phyloP scores from a whole-genome alignment of 2,888 invertebrate genomes.

The Aphidoletes aphidimyza region DNA sequence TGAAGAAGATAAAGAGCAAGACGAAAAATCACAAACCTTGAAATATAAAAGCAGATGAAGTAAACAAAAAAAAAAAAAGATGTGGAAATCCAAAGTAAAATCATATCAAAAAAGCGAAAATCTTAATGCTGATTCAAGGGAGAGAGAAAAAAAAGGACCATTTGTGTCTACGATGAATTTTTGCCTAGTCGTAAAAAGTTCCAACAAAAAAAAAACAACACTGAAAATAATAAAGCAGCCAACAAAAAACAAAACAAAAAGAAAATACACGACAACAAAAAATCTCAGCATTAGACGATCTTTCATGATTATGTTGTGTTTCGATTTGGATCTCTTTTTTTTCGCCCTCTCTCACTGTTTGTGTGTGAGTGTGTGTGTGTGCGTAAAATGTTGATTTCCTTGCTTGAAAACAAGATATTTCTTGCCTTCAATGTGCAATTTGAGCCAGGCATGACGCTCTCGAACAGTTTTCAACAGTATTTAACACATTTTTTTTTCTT shows the following conservation, averaged over 20 bases:
- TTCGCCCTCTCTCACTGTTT: neutral
- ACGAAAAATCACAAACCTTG: neutral
- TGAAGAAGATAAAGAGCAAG: no score
- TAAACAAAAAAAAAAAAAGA: neutral
- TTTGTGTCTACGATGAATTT: constrained; percentile 19
- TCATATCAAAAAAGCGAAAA: neutral
- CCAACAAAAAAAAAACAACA: neutral
- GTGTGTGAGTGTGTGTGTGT: neutral
- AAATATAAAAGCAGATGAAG: constrained; percentile 36
- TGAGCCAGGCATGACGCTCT: neutral
- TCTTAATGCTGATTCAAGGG: constrained; percentile 8
- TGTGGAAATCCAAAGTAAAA: constrained; percentile 20
- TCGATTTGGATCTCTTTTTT: constrained; percentile 10
- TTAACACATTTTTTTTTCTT: constrained; percentile 21
- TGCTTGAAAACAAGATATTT: neutral
- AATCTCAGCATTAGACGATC: constrained; percentile 37
- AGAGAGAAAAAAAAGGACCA: neutral
- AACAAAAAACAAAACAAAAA: constrained; percentile 14
- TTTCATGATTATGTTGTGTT: constrained; percentile 46
- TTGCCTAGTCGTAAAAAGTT: neutral
- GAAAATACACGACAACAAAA: constrained; percentile 8
- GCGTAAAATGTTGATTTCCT: constrained; percentile 12
- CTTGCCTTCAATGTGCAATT: constrained; percentile 17
- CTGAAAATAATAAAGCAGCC: constrained; percentile 10
- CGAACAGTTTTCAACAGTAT: neutral